Evolutionary conservation across 2,113 vertebrate genomes (phyloP), one percentile per base, ranked within the genome.

Genomic region (Pelmatolapia mariae): DNA sequence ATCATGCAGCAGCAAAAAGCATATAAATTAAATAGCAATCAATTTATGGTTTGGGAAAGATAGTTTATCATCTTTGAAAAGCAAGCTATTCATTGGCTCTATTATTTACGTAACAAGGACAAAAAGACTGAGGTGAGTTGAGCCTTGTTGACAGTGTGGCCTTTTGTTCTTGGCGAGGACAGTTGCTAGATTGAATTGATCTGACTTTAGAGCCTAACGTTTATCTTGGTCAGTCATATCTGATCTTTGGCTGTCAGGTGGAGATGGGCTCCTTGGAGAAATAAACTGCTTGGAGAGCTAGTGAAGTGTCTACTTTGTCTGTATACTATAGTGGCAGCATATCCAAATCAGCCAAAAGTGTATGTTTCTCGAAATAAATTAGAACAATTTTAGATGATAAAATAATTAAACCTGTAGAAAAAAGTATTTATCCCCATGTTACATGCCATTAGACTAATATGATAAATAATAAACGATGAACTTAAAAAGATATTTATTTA

Each of bases 181-280:
- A 92, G 91, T 90, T 85, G 54, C 86, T 91, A 59, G 93, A 94
- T 94, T 93, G 93, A 95, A 95, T 93, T 94, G 94, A 94, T 94
- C 92, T 93, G 90, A 94, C 92, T 93, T 93, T 80, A 84, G 81
- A 92, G 92, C 87, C 92, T 31, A 81, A 84, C 92, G 93, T 95
- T 95, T 93, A 94, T 95, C 93, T 93, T 90, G 89, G 92, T 94
- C 93, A 94, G 90, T 95, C 94, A 94, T 95, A 92, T 94, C 94
- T 95, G 94, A 94, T 94, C 87, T 92, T 89, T 80, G 89, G 91
- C 92, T 93, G 95, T 94, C 92, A 92, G 92, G 83, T 76, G 68
- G 26, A 93, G 90, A 92, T 57, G 19, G 61, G 66, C 83, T 90
- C 82, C 86, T 91, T 45, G 2, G 87, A 93, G 91, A 90, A 92